phyloP scores from a whole-genome alignment of 92 coral and sea anemone genomes.

The Epizoanthus stellaris region DNA sequence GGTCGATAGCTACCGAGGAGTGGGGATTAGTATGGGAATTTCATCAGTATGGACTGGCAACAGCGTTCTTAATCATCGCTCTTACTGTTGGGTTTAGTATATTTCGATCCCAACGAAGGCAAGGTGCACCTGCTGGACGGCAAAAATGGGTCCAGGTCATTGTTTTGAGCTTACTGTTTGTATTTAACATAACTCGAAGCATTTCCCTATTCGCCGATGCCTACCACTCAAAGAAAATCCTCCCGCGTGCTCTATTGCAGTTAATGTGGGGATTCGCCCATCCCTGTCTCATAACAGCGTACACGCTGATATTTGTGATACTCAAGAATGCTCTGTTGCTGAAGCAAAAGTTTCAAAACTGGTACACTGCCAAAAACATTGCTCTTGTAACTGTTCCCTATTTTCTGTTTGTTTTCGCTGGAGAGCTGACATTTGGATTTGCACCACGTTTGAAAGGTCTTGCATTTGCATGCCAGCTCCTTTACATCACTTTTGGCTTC shows the following conservation, averaged over 20 bases:
- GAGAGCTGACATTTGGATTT: conserved; percentile 69
- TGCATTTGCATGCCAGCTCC: conserved; percentile 71
- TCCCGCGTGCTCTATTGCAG: conserved; percentile 57
- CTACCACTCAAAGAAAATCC: conserved; percentile 60
- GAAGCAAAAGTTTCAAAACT: conserved; percentile 71
- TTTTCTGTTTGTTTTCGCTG: conserved; percentile 69
- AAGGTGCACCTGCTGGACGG: conserved; percentile 7
- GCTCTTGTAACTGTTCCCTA: conserved; percentile 73
- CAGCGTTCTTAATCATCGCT: conserved; percentile 49
- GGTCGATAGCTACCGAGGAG: conserved; percentile 56
- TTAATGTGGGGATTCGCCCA: conserved; percentile 81
- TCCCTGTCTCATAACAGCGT: conserved; percentile 79
- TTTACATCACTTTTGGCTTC: conserved; percentile 61
- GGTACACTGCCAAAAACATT: conserved; percentile 82
- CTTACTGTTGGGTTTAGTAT: conserved; percentile 43
- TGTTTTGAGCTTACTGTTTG: conserved; percentile 53
- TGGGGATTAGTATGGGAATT: conserved; percentile 86
- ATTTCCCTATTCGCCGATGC: conserved; percentile 69
- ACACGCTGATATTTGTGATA: conserved; percentile 72
- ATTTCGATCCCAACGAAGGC: conserved; percentile 29
- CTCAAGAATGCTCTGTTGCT: conserved; percentile 76
- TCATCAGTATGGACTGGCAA: conserved; percentile 77
- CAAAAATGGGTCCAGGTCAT: conserved; percentile 69
- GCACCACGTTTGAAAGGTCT: conserved; percentile 58
- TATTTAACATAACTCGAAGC: conserved; percentile 60